phyloP scores from a whole-genome alignment of 2,113 vertebrate species.

The Brachionichthys hirsutus region DNA sequence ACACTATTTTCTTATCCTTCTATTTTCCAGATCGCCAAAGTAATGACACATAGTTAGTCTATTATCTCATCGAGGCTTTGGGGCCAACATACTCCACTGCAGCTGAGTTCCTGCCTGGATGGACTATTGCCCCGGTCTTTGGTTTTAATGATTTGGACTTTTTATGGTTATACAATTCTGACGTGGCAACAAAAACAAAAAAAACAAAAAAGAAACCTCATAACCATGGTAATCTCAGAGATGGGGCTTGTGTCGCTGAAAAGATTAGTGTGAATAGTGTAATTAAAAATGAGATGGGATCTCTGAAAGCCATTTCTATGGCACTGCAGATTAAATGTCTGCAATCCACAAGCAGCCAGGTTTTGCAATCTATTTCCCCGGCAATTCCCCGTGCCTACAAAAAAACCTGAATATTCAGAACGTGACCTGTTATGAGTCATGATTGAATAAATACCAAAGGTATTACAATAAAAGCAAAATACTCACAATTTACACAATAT shows the following conservation, averaged over 20 bases:
- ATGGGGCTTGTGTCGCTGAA: slow-evolving; percentile 7
- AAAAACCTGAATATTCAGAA: slow-evolving; percentile 14
- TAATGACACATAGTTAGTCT: slow-evolving; percentile 40
- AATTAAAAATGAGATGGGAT: slow-evolving; percentile 23
- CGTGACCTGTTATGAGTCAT: slow-evolving; percentile 26
- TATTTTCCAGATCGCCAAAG: slow-evolving; percentile 23
- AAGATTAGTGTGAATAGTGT: slow-evolving; percentile 10
- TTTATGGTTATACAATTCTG: slow-evolving; percentile 15
- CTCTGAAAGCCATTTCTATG: slow-evolving; percentile 6
- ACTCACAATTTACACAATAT: slow-evolving; percentile 9
- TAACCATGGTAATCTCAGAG: slow-evolving; percentile 17
- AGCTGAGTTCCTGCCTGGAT: slow-evolving; percentile 30
- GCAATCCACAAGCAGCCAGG: slow-evolving; percentile 2
- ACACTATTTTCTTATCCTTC: slow-evolving; percentile 13
- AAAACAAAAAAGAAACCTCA: not conserved
- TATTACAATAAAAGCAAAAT: slow-evolving; percentile 26
- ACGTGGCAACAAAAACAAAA: slow-evolving; percentile 10
- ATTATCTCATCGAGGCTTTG: slow-evolving; percentile 42
- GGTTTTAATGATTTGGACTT: slow-evolving; percentile 30
- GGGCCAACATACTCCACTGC: slow-evolving; percentile 11
- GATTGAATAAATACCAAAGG: not conserved
- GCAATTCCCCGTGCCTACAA: slow-evolving; percentile 13
- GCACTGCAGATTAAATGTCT: slow-evolving; percentile 1
- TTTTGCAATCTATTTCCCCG: slow-evolving; percentile 24
- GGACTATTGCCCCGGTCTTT: slow-evolving; percentile 27